phyloP scores from a whole-genome alignment of 2,888 invertebrate species.

The Dorcus hopei region DNA sequence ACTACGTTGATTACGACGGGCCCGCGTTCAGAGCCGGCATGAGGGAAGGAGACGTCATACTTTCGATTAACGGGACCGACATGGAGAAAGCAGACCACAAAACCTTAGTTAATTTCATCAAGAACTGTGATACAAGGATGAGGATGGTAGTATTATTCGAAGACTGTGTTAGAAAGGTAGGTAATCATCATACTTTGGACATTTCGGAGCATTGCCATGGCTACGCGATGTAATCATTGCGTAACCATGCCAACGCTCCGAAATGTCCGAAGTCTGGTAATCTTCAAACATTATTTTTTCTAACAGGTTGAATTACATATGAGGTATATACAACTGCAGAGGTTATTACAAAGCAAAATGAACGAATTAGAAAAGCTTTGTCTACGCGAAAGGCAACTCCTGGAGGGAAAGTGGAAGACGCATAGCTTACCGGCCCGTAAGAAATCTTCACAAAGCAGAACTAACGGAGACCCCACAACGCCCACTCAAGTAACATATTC shows the following conservation, averaged over 20 bases:
- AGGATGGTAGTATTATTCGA: conserved; percentile 96
- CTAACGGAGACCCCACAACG: conserved; percentile 52
- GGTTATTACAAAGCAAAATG: conserved; percentile 79
- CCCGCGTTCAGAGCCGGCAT: conserved; percentile 91
- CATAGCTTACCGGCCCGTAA: conserved; percentile 84
- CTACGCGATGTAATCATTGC: too few species aligned
- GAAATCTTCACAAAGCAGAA: conserved; percentile 52
- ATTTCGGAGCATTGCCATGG: too few species aligned
- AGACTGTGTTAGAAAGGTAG: conserved; percentile 94
- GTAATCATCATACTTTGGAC: conserved; percentile 46
- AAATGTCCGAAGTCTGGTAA: too few species aligned
- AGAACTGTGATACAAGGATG: conserved; percentile 85
- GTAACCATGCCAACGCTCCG: not conserved
- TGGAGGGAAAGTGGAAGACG: conserved; percentile 86
- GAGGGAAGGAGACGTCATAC: conserved; percentile 93
- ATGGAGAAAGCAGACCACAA: conserved; percentile 95
- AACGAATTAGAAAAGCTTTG: conserved; percentile 79
- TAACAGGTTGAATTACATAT: conserved; percentile 81
- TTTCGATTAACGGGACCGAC: conserved; percentile 93
- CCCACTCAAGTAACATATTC: conserved; percentile 51
- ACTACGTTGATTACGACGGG: conserved; percentile 90
- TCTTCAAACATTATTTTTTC: not conserved
- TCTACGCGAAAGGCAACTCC: conserved; percentile 75
- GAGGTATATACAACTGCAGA: conserved; percentile 86
- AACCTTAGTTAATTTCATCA: conserved; percentile 87